Percentiles rank a stretch among this genome's conserved stretches.
phyloP scores from a whole-genome alignment of 1,140 invertebrate genomes.

The Archegozetes longisetosus region DNA sequence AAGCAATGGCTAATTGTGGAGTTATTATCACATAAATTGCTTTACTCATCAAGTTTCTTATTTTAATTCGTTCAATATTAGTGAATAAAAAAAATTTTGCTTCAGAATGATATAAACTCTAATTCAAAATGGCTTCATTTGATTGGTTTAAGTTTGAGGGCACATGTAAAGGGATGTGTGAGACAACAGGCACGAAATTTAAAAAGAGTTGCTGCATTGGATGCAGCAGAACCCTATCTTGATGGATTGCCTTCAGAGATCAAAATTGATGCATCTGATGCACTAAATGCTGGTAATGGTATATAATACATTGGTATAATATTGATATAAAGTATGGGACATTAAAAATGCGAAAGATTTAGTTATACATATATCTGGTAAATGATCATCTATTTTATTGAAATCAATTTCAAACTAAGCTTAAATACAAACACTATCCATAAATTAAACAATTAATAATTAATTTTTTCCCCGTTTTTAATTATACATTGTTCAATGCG shows the following conservation, averaged over 20 bases:
- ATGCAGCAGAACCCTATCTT: constrained; percentile 73
- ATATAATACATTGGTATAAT: no score
- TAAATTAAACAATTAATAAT: no score
- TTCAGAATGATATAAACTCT: constrained; percentile 22
- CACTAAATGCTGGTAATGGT: constrained; percentile 71
- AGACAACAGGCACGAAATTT: constrained; percentile 42
- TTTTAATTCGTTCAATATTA: constrained; percentile 12
- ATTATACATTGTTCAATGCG: no score
- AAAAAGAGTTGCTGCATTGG: constrained; percentile 37
- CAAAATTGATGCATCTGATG: constrained; percentile 59
- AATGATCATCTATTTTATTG: no score
- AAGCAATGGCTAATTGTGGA: constrained; percentile 44
- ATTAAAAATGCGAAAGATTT: no score
- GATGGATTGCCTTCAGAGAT: constrained; percentile 61
- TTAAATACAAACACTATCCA: no score
- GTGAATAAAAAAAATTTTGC: no score
- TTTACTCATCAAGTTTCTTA: constrained; percentile 30
- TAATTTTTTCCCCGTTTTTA: no score
- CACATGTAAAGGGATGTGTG: constrained; percentile 67
- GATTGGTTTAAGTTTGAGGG: constrained; percentile 57
- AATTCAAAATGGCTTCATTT: constrained; percentile 32
- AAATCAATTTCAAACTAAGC: no score
- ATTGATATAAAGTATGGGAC: no score
- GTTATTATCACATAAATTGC: constrained; percentile 44
- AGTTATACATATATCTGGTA: no score